Evolutionary conservation across 2,113 vertebrate species (phyloP), one percentile per base, ranked within the genome.

Genomic region (Bos javanicus): DNA sequence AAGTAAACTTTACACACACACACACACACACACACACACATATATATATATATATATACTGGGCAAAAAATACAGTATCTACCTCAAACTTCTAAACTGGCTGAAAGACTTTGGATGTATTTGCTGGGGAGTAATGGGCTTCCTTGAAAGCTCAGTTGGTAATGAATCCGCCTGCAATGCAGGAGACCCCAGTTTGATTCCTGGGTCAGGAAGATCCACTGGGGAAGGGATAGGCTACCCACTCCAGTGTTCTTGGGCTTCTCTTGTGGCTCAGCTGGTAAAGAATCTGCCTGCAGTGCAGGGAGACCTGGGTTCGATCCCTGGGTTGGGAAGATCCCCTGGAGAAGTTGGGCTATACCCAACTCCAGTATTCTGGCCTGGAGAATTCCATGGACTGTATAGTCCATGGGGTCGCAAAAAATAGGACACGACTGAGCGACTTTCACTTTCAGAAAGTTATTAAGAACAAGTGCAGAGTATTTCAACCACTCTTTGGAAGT

Each of bases 1-100:
- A 78, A 93, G 43, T 8, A 85, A 36, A 33, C 64, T n/a, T 33
- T 7, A 62, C 5, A 83, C 43, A 2, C 1, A 30, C 1, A 14
- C 5, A 28, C 6, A 25, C 4, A 30, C 4, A 28, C 5, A 48
- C 8, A 80, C 9, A 57, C 54, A 56, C 54, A 57, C 0, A 57
- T 1, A 48, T 0, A 46, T 0, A 60, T 2, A 28, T 1, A 13
- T 6, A 30, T 14, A 60, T 33, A 50, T 50, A 19, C 5, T 9
- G 67, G 76, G 21, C 15, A 81, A 76, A 16, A 78, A 46, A 83
- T 92, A 46, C 9, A 43, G 52, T 74, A 57, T 25, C 25, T 33
- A 5, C 13, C 23, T 84, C 74, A 60, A 1, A 43, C 36, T 95
- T 59, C 14, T 91, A 33, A 82, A 26, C n/a, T 74, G 33, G 26